phyloP scores from a whole-genome alignment of 1,140 invertebrate genomes.

The Drosophila eugracilis region DNA sequence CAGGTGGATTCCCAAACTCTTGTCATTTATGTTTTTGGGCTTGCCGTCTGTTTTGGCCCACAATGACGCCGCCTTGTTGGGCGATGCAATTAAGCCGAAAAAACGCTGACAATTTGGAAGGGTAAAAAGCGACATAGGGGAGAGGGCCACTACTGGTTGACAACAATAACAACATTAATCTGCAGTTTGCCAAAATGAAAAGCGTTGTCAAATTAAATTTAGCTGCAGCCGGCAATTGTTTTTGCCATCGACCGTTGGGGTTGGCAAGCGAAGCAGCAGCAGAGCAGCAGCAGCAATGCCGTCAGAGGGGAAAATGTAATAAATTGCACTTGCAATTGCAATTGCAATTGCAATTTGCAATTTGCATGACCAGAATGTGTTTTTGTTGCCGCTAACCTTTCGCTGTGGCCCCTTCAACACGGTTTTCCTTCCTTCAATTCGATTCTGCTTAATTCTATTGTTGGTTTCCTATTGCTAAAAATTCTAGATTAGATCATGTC shows the following conservation, averaged over 20 bases:
- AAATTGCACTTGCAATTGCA: slow-evolving; percentile 67
- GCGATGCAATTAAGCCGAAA: slow-evolving; percentile 61
- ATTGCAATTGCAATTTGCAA: slow-evolving; percentile 58
- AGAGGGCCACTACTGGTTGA: too few relatives aligned
- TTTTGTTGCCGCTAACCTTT: slow-evolving; percentile 37
- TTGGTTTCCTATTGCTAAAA: slow-evolving; percentile 70
- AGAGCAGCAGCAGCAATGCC: slow-evolving; percentile 50
- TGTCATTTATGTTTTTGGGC: slow-evolving; percentile 4
- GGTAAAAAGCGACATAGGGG: slow-evolving; percentile 36
- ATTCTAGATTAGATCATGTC: slow-evolving; percentile 80
- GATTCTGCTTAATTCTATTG: slow-evolving; percentile 34
- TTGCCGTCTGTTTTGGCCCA: slow-evolving; percentile 12
- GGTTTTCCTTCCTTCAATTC: slow-evolving; percentile 32
- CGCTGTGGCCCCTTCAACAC: slow-evolving; percentile 25
- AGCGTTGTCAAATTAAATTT: slow-evolving; percentile 71
- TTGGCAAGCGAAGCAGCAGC: slow-evolving; percentile 43
- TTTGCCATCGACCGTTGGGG: slow-evolving; percentile 19
- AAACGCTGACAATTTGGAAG: slow-evolving; percentile 68
- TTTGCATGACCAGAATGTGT: slow-evolving; percentile 41
- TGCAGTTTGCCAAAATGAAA: slow-evolving; percentile 52
- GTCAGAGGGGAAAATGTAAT: slow-evolving; percentile 65
- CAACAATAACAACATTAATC: slow-evolving; percentile 57
- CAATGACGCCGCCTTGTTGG: slow-evolving; percentile 43
- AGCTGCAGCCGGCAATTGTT: slow-evolving; percentile 61
- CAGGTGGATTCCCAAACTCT: slow-evolving; percentile 17